phyloP scores from a whole-genome alignment of 2,888 invertebrate species.

The Calliphora vomitoria region DNA sequence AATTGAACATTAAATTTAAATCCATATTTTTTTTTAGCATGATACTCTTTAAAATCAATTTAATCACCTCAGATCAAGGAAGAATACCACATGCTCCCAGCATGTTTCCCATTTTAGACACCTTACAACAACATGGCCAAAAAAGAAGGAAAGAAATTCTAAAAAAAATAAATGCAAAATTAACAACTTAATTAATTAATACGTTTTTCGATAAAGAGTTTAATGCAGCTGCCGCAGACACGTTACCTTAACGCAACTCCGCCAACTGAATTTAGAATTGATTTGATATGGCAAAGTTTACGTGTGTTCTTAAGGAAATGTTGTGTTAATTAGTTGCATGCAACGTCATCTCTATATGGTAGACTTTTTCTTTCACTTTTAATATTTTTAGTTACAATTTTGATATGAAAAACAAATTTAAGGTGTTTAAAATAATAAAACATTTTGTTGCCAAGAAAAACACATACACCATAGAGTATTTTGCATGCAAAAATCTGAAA shows the following conservation, averaged over 20 bases:
- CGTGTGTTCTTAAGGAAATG: slow-evolving; percentile 69
- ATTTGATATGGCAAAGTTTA: slow-evolving; percentile 45
- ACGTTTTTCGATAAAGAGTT: slow-evolving; percentile 75
- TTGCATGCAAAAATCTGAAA: slow-evolving; percentile 40
- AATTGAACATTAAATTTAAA: not conserved
- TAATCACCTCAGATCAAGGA: slow-evolving; percentile 9
- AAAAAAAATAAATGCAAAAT: slow-evolving; percentile 80
- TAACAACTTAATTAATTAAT: slow-evolving; percentile 83
- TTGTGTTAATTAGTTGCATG: slow-evolving; percentile 67
- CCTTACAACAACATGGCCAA: slow-evolving; percentile 5
- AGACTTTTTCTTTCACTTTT: not conserved
- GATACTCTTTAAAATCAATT: not conserved
- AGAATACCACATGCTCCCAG: slow-evolving; percentile 10
- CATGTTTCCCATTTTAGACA: slow-evolving; percentile 56
- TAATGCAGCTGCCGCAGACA: slow-evolving; percentile 79
- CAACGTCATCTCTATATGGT: slow-evolving; percentile 14
- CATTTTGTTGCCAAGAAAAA: slow-evolving; percentile 67
- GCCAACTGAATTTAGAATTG: slow-evolving; percentile 51
- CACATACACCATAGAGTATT: slow-evolving; percentile 11
- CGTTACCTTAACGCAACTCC: slow-evolving; percentile 66
- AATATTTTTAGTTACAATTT: slow-evolving; percentile 4
- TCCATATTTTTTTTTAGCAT: not conserved
- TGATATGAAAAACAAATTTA: slow-evolving; percentile 59
- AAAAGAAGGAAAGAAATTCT: not conserved
- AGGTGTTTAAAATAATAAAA: slow-evolving; percentile 70